A percentile compares a stretch with the other conserved stretches of the same genome.
phyloP scores from a whole-genome alignment of 1,140 invertebrate genomes.

The Rhysida immarginata region DNA sequence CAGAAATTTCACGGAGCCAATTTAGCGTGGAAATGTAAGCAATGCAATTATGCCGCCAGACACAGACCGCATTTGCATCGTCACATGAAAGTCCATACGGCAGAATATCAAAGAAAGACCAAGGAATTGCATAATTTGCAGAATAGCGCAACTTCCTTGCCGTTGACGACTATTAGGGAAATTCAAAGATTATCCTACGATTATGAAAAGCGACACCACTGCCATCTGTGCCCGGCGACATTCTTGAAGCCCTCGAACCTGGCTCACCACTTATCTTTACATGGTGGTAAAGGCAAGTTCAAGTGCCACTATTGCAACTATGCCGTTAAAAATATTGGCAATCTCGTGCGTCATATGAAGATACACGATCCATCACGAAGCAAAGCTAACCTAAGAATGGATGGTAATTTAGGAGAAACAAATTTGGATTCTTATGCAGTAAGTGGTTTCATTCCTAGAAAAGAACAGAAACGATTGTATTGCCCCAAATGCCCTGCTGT shows the following conservation, averaged over 20 bases:
- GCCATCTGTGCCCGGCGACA: slow-evolving; percentile 48
- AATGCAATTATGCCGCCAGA: slow-evolving; percentile 59
- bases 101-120: slow-evolving; percentile 62
- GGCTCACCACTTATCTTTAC: slow-evolving; percentile 52
- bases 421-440: neutral
- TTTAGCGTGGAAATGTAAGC: slow-evolving; percentile 47
- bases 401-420: too few species aligned
- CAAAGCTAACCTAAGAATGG: slow-evolving; percentile 2
- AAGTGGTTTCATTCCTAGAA: too few species aligned
- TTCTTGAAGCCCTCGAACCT: slow-evolving; percentile 51
- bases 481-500: slow-evolving; percentile 74
- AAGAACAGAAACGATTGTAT: slow-evolving; percentile 41
- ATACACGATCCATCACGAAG: slow-evolving; percentile 31
- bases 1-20: slow-evolving; percentile 46
- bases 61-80: slow-evolving; percentile 50
- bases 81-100: slow-evolving; percentile 59
- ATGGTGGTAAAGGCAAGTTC: slow-evolving; percentile 47
- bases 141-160: slow-evolving; percentile 30
- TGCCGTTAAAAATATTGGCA: slow-evolving; percentile 55
- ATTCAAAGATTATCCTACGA: neutral
- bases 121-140: slow-evolving; percentile 41
- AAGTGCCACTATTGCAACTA: slow-evolving; percentile 73
- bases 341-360: slow-evolving; percentile 54
- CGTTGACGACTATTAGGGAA: slow-evolving; percentile 29
- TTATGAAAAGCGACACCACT: slow-evolving; percentile 31